Percentiles rank a stretch among this genome's conserved stretches.
Evolutionary conservation across 2,113 vertebrate species (phyloP).

Genomic region (Arenaria interpres): DNA sequence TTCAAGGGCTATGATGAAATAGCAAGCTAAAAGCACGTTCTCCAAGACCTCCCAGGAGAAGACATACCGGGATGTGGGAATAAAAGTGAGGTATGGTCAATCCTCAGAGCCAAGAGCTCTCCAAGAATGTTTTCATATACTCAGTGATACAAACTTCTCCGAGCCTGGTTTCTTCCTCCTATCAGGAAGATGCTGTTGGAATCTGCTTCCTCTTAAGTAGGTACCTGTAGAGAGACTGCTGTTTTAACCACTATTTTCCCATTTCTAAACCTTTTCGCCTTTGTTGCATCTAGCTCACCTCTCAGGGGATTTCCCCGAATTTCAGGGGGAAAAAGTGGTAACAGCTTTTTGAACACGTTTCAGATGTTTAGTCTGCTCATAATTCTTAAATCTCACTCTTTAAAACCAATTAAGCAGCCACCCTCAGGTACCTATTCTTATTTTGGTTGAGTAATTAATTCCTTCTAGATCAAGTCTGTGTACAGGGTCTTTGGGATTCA

Average conservation of each 20-base stretch:
- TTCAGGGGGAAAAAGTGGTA: fast-evolving
- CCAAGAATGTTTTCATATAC: background rate
- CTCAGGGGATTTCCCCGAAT: background rate
- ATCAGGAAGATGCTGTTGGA: background rate
- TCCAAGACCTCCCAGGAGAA: background rate
- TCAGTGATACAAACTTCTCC: background rate
- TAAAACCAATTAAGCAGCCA: background rate
- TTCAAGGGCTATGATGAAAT: background rate
- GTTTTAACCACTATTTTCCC: background rate
- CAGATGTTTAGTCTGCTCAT: background rate
- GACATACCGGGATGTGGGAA: background rate
- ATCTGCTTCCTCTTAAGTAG: background rate
- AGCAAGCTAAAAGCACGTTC: background rate
- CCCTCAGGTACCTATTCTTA: background rate
- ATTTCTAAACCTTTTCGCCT: background rate
- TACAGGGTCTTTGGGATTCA: background rate
- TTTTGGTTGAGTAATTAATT: background rate
- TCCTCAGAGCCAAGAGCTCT: background rate
- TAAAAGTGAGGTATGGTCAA: background rate
- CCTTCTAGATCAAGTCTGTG: background rate
- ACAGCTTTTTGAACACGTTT: background rate
- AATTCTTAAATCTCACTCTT: background rate
- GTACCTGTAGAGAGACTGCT: background rate
- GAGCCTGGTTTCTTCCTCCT: background rate
- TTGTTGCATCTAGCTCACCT: background rate